Evolutionary conservation across 1,140 invertebrate species (phyloP).

Genomic region (Sycobia sp.): DNA sequence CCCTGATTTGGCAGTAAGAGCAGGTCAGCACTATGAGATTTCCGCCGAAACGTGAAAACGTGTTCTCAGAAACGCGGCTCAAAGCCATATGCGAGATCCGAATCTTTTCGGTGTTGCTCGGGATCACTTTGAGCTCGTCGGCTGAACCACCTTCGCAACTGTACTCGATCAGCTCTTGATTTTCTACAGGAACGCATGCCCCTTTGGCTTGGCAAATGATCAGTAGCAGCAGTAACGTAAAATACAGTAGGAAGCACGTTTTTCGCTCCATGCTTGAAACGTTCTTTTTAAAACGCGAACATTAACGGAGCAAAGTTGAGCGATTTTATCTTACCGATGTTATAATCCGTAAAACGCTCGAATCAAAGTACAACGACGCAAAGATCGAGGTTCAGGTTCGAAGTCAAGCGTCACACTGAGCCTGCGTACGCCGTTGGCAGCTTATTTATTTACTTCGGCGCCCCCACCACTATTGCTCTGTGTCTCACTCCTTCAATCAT

Average conservation of each 20-base stretch:
- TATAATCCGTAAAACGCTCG: no score
- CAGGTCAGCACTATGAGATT: conserved; percentile 51
- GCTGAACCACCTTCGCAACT: conserved; percentile 45
- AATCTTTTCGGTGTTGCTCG: conserved; percentile 45
- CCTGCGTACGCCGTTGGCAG: conserved; percentile 47
- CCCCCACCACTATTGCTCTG: conserved; percentile 40
- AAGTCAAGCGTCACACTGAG: conserved; percentile 46
- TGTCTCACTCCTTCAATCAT: conserved; percentile 26
- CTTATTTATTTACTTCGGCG: conserved; percentile 59
- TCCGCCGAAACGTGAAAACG: conserved; percentile 48
- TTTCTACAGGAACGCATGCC: conserved; percentile 40
- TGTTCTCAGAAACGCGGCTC: conserved; percentile 37
- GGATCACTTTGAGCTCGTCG: conserved; percentile 45
- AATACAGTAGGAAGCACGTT: neutral
- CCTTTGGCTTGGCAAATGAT: neutral
- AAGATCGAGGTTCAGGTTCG: no score
- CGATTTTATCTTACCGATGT: no score
- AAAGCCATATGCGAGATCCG: conserved; percentile 47
- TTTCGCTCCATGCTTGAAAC: neutral
- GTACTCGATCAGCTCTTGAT: conserved; percentile 49
- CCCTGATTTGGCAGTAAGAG: conserved; percentile 47
- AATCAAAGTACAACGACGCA: no score
- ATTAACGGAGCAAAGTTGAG: no score
- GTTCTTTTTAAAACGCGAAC: no score
- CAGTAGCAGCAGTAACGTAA: neutral